A percentile compares a stretch with the other conserved stretches of the same genome.
Conservation (phyloP, 2,113 vertebrate genomes). For the Solenodon paradoxus region DNA sequence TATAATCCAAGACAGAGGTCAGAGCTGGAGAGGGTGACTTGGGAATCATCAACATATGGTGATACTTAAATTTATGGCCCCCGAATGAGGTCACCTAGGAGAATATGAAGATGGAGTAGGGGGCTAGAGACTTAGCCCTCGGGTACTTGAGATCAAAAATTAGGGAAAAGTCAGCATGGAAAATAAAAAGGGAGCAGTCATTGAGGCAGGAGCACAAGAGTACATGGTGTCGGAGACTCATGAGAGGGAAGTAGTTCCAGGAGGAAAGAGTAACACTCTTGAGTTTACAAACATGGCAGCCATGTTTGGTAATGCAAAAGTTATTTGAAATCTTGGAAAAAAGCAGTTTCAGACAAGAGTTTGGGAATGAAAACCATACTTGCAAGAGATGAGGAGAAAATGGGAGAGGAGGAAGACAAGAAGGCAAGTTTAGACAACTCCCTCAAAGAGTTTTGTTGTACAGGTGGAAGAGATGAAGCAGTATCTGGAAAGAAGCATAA, state of each 20-base stretch:
- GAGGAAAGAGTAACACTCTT: neutral
- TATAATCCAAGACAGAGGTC: neutral
- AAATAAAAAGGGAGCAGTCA: neutral
- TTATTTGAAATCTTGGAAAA: neutral
- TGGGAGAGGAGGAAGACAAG: neutral
- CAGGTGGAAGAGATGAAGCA: neutral
- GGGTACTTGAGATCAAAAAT: neutral
- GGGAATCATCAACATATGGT: neutral
- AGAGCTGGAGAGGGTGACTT: neutral
- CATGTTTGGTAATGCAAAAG: neutral
- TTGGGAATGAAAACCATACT: neutral
- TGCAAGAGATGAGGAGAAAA: neutral
- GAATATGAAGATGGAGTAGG: neutral
- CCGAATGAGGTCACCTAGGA: neutral
- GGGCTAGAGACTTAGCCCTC: neutral
- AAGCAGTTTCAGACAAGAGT: neutral
- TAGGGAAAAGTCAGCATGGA: neutral
- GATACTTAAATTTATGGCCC: neutral
- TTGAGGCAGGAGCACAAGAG: neutral
- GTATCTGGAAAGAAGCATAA: neutral
- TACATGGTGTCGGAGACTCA: neutral
- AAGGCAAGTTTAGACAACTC: neutral
- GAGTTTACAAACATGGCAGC: neutral
- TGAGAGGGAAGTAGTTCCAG: neutral
- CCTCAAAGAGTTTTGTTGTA: neutral